These are phyloP conservation scores for Papilio elwesi DNA, from an alignment of 2,888 invertebrate species.

Conservation along the genomic window DNA sequence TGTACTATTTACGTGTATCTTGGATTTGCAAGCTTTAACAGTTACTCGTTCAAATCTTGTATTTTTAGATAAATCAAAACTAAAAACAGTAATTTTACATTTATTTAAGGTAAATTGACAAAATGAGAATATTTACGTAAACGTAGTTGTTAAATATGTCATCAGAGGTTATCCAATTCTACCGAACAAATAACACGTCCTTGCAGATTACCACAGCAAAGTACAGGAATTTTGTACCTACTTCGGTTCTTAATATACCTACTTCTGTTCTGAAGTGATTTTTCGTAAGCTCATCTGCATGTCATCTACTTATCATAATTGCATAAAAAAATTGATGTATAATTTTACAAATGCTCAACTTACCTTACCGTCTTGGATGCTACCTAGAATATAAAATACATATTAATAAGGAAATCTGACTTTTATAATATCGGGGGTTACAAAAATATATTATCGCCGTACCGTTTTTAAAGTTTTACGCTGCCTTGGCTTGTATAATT, in stretches of 20 bases:
- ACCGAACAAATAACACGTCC: too few relatives aligned
- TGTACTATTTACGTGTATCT: conserved; percentile 37
- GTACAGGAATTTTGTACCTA: too few relatives aligned
- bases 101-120: not conserved
- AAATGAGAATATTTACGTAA: too few relatives aligned
- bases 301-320: not conserved
- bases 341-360: conserved; percentile 31
- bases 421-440: not conserved
- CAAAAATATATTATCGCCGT: not conserved
- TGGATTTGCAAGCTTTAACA: conserved; percentile 47
- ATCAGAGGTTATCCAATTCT: too few relatives aligned
- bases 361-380: conserved; percentile 61
- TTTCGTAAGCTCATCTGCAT: too few relatives aligned
- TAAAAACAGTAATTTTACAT: conserved; percentile 49
- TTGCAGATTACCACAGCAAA: too few relatives aligned
- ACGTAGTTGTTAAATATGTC: too few relatives aligned
- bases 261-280: too few relatives aligned
- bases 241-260: too few relatives aligned
- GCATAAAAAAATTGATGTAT: not conserved
- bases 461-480: conserved; percentile 31
- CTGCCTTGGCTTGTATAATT: conserved; percentile 26
- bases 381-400: conserved; percentile 55
- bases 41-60: conserved; percentile 49
- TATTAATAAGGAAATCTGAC: not conserved
- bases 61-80: conserved; percentile 53